phyloP scores from a whole-genome alignment of 2,113 vertebrate species.

The Erythrolamprus reginae region DNA sequence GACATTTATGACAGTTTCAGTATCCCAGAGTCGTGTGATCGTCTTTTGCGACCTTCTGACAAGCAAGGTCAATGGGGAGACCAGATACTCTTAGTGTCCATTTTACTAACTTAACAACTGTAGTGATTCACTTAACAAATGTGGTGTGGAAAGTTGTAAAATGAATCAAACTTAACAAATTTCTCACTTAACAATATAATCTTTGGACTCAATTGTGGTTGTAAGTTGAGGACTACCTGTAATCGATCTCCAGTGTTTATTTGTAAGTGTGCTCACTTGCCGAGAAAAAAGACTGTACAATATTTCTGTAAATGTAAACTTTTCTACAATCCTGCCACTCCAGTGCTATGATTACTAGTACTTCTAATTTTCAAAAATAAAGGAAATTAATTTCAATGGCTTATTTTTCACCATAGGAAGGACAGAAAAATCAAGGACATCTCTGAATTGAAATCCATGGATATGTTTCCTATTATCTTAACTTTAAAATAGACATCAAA shows the following conservation, averaged over 20 bases:
- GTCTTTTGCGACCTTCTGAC: no score
- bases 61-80: no score
- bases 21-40: no score
- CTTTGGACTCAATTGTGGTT: no score
- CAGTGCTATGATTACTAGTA: background rate
- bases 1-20: no score
- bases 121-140: no score
- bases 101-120: no score
- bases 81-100: no score
- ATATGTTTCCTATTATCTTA: background rate
- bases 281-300: background rate
- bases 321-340: background rate
- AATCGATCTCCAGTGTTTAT: background rate
- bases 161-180: no score
- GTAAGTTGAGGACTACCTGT: no score
- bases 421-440: background rate
- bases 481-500: background rate
- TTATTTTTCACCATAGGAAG: background rate
- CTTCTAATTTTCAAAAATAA: background rate
- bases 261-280: background rate
- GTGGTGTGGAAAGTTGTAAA: no score
- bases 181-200: no score
- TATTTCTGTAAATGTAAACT: background rate
- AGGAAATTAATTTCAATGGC: background rate
- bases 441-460: background rate